phyloP scores from a whole-genome alignment of 2,113 vertebrate species.

The Pongo pygmaeus region DNA sequence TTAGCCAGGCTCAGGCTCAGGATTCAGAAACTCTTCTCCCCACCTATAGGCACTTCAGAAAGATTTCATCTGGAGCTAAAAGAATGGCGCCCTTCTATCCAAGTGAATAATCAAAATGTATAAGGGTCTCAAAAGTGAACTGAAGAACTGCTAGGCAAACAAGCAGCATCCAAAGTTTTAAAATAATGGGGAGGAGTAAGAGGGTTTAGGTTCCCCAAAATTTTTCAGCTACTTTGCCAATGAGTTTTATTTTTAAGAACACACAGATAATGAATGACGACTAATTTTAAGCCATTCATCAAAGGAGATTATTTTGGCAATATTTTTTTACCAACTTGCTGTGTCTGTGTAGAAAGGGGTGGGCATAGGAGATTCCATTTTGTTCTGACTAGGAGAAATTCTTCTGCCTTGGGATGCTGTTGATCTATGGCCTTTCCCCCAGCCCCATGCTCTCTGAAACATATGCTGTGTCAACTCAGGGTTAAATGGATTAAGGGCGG shows the following conservation, averaged over 20 bases:
- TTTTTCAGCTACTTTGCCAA: conserved; percentile 32
- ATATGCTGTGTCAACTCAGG: no score
- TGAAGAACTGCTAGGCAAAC: neutral
- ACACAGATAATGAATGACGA: conserved; percentile 27
- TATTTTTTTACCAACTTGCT: conserved; percentile 39
- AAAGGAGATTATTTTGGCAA: conserved; percentile 49
- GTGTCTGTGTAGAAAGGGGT: no score
- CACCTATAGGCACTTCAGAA: neutral
- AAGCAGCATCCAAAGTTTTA: neutral
- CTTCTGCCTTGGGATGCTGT: no score
- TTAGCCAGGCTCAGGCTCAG: neutral
- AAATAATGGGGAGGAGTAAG: neutral
- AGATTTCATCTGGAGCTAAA: neutral
- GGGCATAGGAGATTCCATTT: no score
- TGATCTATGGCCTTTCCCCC: no score
- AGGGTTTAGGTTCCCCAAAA: neutral
- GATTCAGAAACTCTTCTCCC: neutral
- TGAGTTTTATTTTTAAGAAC: conserved; percentile 50
- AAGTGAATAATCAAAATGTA: conserved; percentile 19
- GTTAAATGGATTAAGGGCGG: no score
- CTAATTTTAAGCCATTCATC: conserved; percentile 37
- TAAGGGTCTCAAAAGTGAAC: neutral
- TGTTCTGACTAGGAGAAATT: no score
- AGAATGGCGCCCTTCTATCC: neutral
- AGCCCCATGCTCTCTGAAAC: no score